phyloP scores from a whole-genome alignment of 2,113 vertebrate species.

The Heterochromis multidens region DNA sequence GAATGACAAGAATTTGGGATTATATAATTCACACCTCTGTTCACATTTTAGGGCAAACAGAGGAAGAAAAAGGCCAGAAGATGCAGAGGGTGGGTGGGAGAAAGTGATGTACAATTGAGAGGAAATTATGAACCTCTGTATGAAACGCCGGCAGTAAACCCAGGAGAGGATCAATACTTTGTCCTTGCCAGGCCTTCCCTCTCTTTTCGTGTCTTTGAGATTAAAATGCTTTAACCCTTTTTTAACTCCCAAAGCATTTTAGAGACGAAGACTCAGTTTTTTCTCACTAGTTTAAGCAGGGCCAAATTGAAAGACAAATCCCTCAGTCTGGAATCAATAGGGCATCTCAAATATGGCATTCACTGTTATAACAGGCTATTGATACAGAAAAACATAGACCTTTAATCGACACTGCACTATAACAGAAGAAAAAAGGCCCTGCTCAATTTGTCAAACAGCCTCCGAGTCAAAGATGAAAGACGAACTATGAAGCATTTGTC shows the following conservation, averaged over 20 bases:
- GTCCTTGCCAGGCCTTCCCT: slow-evolving; percentile 56
- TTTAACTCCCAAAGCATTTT: neutral
- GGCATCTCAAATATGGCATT: slow-evolving; percentile 22
- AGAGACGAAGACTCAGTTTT: neutral
- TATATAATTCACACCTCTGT: slow-evolving; percentile 24
- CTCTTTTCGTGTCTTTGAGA: slow-evolving; percentile 37
- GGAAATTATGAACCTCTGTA: slow-evolving; percentile 20
- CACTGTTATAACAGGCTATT: slow-evolving; percentile 7
- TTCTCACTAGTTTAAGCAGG: neutral
- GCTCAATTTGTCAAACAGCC: slow-evolving; percentile 18
- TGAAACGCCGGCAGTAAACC: slow-evolving; percentile 19
- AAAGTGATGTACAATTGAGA: slow-evolving; percentile 27
- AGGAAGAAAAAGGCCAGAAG: neutral
- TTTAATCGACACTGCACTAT: slow-evolving; percentile 9
- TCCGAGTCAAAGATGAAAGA: slow-evolving; percentile 34
- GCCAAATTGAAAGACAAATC: neutral
- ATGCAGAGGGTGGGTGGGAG: neutral
- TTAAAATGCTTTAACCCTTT: slow-evolving; percentile 44
- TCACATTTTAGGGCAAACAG: slow-evolving; percentile 6
- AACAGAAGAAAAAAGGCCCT: neutral
- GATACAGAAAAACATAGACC: slow-evolving; percentile 29
- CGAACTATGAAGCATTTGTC: slow-evolving; percentile 7
- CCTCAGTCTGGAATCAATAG: slow-evolving; percentile 21
- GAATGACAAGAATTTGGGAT: slow-evolving; percentile 17
- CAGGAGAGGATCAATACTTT: slow-evolving; percentile 44